Percentiles rank a stretch among this genome's conserved stretches.
Conservation (phyloP, 2,797 vertebrate species). For the Morus bassanus region DNA sequence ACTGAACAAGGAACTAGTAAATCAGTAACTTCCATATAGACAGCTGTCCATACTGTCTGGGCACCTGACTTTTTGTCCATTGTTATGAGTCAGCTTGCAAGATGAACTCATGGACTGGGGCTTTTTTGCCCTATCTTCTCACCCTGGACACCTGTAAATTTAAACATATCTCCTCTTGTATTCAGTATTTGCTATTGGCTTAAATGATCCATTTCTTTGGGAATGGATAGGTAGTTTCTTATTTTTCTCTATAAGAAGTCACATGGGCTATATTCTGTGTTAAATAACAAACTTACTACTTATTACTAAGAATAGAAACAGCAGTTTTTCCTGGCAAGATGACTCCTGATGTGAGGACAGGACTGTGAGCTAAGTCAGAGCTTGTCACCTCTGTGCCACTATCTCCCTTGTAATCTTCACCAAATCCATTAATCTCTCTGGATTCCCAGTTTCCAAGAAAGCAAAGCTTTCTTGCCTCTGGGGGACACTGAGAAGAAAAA, state of each 20-base stretch:
- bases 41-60: neutral
- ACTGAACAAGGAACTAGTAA: neutral
- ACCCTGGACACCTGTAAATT: neutral
- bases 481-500: neutral
- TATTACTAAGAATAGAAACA: neutral
- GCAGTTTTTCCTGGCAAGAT: neutral
- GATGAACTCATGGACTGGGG: fast-evolving
- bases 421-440: neutral
- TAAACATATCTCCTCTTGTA: neutral
- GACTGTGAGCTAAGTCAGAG: neutral
- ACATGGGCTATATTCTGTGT: neutral
- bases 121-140: neutral
- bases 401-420: neutral
- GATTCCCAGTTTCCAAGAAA: neutral
- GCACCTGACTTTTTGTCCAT: neutral
- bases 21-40: neutral
- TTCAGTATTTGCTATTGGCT: neutral
- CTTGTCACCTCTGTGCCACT: neutral
- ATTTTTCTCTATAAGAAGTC: neutral
- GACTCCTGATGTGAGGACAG: neutral
- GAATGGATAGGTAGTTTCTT: neutral
- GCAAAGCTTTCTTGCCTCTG: neutral
- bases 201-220: neutral
- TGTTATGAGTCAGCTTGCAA: neutral
- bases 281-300: neutral